phyloP scores from a whole-genome alignment of 2,888 invertebrate species.

The Eupithecia exiguata region DNA sequence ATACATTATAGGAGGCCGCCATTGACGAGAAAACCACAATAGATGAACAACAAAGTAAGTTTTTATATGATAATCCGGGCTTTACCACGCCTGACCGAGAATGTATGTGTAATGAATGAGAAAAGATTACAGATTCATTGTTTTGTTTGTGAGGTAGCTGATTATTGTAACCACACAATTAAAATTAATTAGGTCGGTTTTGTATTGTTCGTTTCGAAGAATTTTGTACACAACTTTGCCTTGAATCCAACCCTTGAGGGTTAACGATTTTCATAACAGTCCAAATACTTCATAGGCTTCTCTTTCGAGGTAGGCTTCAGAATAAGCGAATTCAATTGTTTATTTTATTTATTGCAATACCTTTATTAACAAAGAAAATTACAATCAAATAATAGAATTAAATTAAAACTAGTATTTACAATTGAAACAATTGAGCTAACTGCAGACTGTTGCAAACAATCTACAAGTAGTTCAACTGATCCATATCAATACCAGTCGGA shows the following conservation, averaged over 20 bases:
- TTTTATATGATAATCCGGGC: neutral
- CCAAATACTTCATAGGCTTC: neutral
- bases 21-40: conserved; percentile 3
- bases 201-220: neutral
- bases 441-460: too few relatives aligned
- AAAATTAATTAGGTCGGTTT: neutral
- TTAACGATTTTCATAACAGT: neutral
- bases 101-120: conserved; percentile 8
- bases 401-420: too few relatives aligned
- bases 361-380: too few relatives aligned
- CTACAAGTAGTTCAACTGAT: too few relatives aligned
- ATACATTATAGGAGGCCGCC: neutral
- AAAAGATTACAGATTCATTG: conserved; percentile 4
- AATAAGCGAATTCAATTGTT: too few relatives aligned
- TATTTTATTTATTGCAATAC: too few relatives aligned
- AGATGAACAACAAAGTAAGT: neutral
- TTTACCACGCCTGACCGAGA: conserved; percentile 3
- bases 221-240: neutral
- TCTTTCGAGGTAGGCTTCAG: too few relatives aligned
- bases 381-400: too few relatives aligned
- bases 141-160: neutral
- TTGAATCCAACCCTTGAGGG: neutral
- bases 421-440: too few relatives aligned
- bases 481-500: too few relatives aligned
- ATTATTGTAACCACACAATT: neutral